phyloP scores from a whole-genome alignment of 2,113 vertebrate species.

The Pachycephala philippinensis region DNA sequence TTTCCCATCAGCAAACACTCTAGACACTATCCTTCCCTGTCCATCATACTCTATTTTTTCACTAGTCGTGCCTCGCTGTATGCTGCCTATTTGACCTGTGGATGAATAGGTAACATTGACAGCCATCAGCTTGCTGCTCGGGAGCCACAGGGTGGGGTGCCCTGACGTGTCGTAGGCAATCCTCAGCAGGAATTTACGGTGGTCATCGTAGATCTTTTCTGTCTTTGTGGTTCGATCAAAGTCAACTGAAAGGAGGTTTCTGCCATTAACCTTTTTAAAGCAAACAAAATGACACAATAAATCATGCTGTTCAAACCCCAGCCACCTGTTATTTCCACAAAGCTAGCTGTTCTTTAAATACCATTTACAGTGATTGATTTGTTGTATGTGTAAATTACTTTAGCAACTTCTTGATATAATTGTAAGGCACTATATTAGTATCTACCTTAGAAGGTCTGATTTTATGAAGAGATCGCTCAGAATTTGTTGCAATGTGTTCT shows the following conservation, averaged over 20 bases:
- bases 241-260: constrained; percentile 97
- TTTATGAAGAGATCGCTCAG: constrained; percentile 76
- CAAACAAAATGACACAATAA: constrained; percentile 59
- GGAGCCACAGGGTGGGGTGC: constrained; percentile 94
- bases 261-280: constrained; percentile 90
- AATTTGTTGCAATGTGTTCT: constrained; percentile 73
- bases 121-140: constrained; percentile 95
- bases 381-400: constrained; percentile 73
- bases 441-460: constrained; percentile 74
- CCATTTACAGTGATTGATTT: constrained; percentile 71
- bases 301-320: constrained; percentile 14
- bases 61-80: constrained; percentile 89
- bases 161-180: constrained; percentile 92
- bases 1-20: constrained; percentile 95
- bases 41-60: constrained; percentile 91
- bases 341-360: constrained; percentile 67
- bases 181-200: constrained; percentile 96
- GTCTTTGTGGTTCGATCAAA: constrained; percentile 95
- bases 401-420: constrained; percentile 67
- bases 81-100: constrained; percentile 90
- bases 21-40: constrained; percentile 89
- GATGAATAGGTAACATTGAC: constrained; percentile 94
- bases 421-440: constrained; percentile 68
- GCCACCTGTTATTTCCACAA: constrained; percentile 56
- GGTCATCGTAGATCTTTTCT: constrained; percentile 98